These are phyloP conservation scores for Chloroceryle inda DNA, from an alignment of 2,797 vertebrate genomes.

Conservation along the genomic window DNA sequence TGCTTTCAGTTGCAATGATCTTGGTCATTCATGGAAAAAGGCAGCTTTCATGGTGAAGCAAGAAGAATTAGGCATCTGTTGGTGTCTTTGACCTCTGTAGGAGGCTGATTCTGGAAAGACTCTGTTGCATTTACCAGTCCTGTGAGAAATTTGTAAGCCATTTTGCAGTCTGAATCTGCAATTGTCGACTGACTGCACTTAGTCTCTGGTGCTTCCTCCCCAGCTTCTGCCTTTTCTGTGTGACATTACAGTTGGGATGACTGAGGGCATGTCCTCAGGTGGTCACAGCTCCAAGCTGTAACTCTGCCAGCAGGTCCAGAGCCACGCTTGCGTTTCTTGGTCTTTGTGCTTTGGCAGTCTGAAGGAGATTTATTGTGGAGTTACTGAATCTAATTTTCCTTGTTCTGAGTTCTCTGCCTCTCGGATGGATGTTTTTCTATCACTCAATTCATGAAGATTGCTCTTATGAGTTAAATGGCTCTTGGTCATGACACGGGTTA, in stretches of 20 bases:
- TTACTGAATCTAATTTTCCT: neutral
- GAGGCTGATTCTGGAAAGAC: neutral
- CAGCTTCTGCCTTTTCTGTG: neutral
- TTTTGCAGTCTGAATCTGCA: neutral
- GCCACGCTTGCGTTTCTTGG: neutral
- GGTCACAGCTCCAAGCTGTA: neutral
- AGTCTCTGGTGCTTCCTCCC: neutral
- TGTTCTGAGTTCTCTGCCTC: neutral
- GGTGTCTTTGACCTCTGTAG: neutral
- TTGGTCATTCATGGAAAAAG: neutral
- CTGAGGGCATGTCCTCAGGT: neutral
- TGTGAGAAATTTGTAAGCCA: neutral
- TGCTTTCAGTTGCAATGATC: neutral
- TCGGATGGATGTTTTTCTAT: neutral
- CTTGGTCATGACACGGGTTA: neutral
- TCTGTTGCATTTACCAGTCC: neutral
- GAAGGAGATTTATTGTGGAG: neutral
- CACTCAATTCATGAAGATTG: neutral
- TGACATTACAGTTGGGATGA: rapidly evolving
- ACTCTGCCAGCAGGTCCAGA: neutral
- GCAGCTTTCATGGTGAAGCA: neutral
- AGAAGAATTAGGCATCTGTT: neutral
- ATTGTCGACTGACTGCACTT: neutral
- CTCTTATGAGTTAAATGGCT: neutral
- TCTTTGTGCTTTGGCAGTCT: neutral